Evolutionary conservation across 2,797 vertebrate genomes (phyloP).

Genomic region (Pteropus rufus): DNA sequence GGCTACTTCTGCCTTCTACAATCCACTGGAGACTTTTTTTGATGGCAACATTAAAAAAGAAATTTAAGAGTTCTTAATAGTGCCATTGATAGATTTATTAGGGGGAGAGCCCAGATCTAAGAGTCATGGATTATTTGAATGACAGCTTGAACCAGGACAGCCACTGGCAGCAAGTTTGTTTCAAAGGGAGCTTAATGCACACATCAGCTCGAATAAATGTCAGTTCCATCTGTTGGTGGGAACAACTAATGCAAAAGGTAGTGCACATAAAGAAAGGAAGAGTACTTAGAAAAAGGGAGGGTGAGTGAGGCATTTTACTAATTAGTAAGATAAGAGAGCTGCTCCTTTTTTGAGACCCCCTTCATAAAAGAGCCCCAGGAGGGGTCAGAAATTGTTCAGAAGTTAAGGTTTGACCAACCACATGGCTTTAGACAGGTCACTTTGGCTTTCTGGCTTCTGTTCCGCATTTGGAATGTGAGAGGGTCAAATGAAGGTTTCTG

Average conservation of each 20-base stretch:
- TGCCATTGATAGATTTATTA: neutral
- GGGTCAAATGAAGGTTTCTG: neutral
- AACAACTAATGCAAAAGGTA: neutral
- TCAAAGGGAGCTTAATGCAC: neutral
- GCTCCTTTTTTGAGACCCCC: neutral
- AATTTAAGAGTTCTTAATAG: neutral
- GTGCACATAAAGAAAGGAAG: neutral
- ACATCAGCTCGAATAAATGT: neutral
- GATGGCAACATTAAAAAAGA: neutral
- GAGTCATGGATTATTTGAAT: neutral
- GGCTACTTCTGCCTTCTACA: neutral
- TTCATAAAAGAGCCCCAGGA: neutral
- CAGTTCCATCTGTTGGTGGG: neutral
- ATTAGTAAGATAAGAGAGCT: neutral
- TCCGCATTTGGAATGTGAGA: neutral
- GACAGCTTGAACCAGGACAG: neutral
- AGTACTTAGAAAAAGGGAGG: neutral
- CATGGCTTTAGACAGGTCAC: neutral
- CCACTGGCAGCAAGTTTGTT: neutral
- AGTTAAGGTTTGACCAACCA: neutral
- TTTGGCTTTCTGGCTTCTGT: conserved; percentile 25
- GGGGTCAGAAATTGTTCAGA: neutral
- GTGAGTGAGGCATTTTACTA: neutral
- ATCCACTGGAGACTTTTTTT: conserved; percentile 6
- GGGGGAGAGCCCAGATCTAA: neutral